A percentile compares a stretch with the other conserved stretches of the same genome.
phyloP scores from a whole-genome alignment of 1,140 invertebrate species.

The Dendrolimus punctatus region DNA sequence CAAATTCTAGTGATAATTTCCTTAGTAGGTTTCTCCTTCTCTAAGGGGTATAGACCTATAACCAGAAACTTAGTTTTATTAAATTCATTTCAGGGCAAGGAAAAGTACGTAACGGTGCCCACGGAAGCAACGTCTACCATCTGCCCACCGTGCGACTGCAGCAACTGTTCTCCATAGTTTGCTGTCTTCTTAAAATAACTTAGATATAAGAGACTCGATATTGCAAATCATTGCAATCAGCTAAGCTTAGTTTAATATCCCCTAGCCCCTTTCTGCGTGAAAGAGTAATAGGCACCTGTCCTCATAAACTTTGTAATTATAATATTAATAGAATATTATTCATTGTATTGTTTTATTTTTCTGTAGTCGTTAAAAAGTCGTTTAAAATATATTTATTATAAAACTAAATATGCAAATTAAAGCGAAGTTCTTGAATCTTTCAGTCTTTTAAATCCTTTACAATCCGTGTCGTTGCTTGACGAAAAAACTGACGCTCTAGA shows the following conservation, averaged over 20 bases:
- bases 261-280: too few species aligned
- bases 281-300: too few species aligned
- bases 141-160: slow-evolving; percentile 35
- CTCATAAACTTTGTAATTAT: too few species aligned
- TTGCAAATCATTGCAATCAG: too few species aligned
- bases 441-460: slow-evolving; percentile 13
- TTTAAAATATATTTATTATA: slow-evolving; percentile 1
- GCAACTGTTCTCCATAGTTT: neutral
- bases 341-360: too few species aligned
- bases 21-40: neutral
- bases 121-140: slow-evolving; percentile 23
- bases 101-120: slow-evolving; percentile 21
- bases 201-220: neutral
- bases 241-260: too few species aligned
- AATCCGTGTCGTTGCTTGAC: slow-evolving; percentile 34
- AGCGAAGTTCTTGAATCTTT: slow-evolving; percentile 31
- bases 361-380: neutral
- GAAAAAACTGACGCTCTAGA: slow-evolving; percentile 40
- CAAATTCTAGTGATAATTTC: neutral
- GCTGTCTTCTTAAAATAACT: neutral
- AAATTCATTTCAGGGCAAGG: too few species aligned
- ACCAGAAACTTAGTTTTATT: too few species aligned
- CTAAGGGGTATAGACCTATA: too few species aligned
- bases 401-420: slow-evolving; percentile 10
- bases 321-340: too few species aligned